These are phyloP conservation scores for Tineola bisselliella DNA, from an alignment of 2,888 invertebrate genomes.

Conservation along the genomic window DNA sequence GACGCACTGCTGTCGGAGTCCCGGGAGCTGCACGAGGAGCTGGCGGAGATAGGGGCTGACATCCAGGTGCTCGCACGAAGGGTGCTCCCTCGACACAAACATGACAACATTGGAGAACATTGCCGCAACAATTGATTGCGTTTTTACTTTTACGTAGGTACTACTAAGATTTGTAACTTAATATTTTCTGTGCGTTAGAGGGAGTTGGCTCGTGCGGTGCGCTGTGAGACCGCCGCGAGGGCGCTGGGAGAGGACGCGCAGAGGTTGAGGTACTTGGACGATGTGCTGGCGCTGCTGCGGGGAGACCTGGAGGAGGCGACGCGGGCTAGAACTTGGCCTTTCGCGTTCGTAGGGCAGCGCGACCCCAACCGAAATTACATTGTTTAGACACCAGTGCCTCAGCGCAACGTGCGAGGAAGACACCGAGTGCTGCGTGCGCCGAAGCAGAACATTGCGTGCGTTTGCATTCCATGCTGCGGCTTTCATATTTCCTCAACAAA, in stretches of 20 bases:
- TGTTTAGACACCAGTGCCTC: constrained; percentile 25
- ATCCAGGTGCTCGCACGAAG: constrained; percentile 48
- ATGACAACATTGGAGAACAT: not conserved
- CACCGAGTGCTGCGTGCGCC: not conserved
- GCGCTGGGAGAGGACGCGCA: constrained; percentile 53
- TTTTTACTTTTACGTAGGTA: too few relatives aligned
- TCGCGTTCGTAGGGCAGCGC: constrained; percentile 38
- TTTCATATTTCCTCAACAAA: too few relatives aligned
- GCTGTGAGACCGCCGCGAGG: constrained; percentile 53
- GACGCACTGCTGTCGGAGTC: constrained; percentile 57
- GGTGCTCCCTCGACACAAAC: not conserved
- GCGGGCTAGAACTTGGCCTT: constrained; percentile 48
- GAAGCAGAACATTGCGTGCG: not conserved
- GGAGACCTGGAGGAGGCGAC: constrained; percentile 51
- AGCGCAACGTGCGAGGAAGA: too few relatives aligned
- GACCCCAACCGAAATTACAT: constrained; percentile 48
- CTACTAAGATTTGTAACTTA: not conserved
- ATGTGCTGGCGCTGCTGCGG: constrained; percentile 62
- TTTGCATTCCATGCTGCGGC: too few relatives aligned
- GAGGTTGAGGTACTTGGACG: constrained; percentile 63
- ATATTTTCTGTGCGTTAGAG: constrained; percentile 24
- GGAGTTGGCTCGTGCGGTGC: constrained; percentile 44
- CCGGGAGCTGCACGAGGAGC: constrained; percentile 50
- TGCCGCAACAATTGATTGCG: not conserved
- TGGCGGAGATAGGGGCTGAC: constrained; percentile 59